These are phyloP conservation scores for Heliconius himera DNA, from an alignment of 1,140 invertebrate species.

Conservation along the genomic window DNA sequence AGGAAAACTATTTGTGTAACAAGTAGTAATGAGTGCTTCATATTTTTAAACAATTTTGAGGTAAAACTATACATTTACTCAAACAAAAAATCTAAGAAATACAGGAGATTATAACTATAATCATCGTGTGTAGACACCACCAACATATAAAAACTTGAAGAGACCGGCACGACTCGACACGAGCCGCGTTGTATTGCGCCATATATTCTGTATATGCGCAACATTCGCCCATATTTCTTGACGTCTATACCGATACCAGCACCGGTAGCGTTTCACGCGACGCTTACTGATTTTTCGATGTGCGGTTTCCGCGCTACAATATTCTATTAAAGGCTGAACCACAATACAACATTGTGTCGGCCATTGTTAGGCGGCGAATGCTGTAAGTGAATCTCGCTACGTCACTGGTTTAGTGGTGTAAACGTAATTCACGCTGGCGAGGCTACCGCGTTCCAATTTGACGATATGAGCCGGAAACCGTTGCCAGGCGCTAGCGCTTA, in stretches of 20 bases:
- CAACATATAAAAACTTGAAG: constrained; percentile 44
- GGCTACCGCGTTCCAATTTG: constrained; percentile 53
- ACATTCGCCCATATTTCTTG: constrained; percentile 69
- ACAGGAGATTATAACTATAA: constrained; percentile 28
- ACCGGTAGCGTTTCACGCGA: constrained; percentile 74
- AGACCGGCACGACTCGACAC: constrained; percentile 61
- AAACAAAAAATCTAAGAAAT: neutral
- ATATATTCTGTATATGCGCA: constrained; percentile 69
- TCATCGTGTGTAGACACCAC: too few relatives aligned
- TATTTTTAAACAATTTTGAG: neutral
- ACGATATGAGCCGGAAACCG: constrained; percentile 59
- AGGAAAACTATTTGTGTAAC: too few relatives aligned
- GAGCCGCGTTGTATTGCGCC: constrained; percentile 49
- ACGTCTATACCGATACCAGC: constrained; percentile 63
- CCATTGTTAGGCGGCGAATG: constrained; percentile 32
- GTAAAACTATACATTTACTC: neutral
- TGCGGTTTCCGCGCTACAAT: constrained; percentile 69
- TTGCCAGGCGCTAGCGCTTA: constrained; percentile 46
- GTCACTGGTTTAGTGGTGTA: constrained; percentile 33
- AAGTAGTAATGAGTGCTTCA: neutral
- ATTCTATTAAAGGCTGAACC: constrained; percentile 65
- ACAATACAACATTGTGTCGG: constrained; percentile 52
- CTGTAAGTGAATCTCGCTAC: constrained; percentile 46
- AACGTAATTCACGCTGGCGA: constrained; percentile 50
- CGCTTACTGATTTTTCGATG: constrained; percentile 69